Evolutionary conservation across 2,888 invertebrate species (phyloP), one percentile per base, ranked within the genome.

Genomic region (Ormyrus labotus): DNA sequence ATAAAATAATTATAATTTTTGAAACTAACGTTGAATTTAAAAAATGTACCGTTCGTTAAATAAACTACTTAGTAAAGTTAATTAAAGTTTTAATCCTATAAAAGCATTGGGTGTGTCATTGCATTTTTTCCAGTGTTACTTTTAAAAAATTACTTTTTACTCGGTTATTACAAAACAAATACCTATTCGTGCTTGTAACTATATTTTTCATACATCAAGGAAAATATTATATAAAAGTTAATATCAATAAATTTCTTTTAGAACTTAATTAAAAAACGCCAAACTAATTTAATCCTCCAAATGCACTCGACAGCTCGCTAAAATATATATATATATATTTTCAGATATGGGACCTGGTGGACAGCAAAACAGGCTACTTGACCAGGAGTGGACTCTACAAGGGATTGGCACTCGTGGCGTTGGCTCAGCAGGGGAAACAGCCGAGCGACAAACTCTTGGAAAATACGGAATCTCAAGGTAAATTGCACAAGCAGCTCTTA

Each of bases 371-470:
- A 80, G 92, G 92, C 45, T 89, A 90, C 78, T 88, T 93, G 7
- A 92, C 91, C 45, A 90, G 93, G 82, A 92, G 92, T 50, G 92
- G 91, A 86, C 88, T 93, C 47, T 93, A 93, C 86, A 93, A 93
- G 88, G 92, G 92, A 8, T 88, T 93, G 67, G 93, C 93, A 4
- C 88, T 93, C 64, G 90, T 93, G 63, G 93, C 92, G 4, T 92
- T 92, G 90, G 92, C 93, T 8, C 93, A 93, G 84, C 93, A 93
- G 85, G 93, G 93, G 47, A 93, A 92, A 87, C 90, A 91, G 60
- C 91, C 92, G 6, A 92, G 92, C 47, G 92, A 92, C 69, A 93
- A 93, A 86, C 88, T 93, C 10, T 90, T 93, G 84, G 92, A 93
- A 84, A 92, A 92, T 84, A 92, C 92, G 10, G 90, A 90, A 86